Evolutionary conservation across 2,888 invertebrate genomes (phyloP).

Genomic region (Campopleginae sp.): DNA sequence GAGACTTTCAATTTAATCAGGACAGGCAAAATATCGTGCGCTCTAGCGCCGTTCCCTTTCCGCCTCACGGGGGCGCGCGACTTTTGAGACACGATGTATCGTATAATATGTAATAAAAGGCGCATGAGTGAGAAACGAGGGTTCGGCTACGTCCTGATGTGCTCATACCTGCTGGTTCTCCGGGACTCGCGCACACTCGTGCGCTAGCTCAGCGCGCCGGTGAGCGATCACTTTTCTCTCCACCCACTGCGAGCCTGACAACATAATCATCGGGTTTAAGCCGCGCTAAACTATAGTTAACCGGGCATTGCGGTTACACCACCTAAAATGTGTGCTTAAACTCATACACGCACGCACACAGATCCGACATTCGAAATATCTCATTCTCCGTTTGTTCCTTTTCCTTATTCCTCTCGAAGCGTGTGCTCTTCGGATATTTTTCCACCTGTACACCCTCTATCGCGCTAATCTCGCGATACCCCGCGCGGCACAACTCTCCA

Average conservation of each 20-base stretch:
- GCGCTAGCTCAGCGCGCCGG: constrained; percentile 71
- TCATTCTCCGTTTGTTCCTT: constrained; percentile 21
- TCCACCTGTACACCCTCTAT: background rate
- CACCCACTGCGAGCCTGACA: constrained; percentile 81
- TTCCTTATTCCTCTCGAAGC: constrained; percentile 11
- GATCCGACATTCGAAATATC: background rate
- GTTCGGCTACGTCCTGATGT: constrained; percentile 52
- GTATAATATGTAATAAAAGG: constrained; percentile 27
- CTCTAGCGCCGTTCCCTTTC: too few relatives aligned
- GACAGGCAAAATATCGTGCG: too few relatives aligned
- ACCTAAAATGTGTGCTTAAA: constrained; percentile 82
- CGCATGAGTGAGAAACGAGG: constrained; percentile 47
- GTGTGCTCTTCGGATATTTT: constrained; percentile 6
- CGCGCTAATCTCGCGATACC: constrained; percentile 13
- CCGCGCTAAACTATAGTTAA: constrained; percentile 82
- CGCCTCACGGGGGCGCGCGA: background rate
- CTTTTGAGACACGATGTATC: constrained; percentile 16
- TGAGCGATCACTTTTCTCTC: constrained; percentile 83
- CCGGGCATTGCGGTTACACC: constrained; percentile 80
- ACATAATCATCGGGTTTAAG: constrained; percentile 84
- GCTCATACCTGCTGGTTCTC: constrained; percentile 53
- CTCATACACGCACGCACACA: constrained; percentile 59
- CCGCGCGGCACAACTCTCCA: background rate
- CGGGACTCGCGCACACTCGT: constrained; percentile 39
- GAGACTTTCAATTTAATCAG: too few relatives aligned